Evolutionary conservation across 2,113 vertebrate genomes (phyloP), one percentile per base, ranked within the genome.

Genomic region (Bubo blakistoni): DNA sequence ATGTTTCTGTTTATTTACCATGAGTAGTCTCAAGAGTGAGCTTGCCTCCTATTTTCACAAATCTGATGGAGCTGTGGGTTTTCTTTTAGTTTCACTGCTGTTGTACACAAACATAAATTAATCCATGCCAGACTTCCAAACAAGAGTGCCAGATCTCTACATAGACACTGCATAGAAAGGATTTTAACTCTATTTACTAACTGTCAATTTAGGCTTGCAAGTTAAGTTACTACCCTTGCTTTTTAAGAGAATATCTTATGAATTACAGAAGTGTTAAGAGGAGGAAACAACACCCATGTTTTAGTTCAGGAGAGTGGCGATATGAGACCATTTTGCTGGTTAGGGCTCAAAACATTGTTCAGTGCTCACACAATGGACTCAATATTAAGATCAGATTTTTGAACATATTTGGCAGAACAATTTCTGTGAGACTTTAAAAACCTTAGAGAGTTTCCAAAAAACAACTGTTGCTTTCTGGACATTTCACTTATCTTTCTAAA

Each of bases 241-340:
- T 81, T 96, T 95, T 96, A 97, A 94, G 92, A 94, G 88, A 94
- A 81, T 88, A 84, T 73, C 81, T 96, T 96, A 96, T 70, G 78
- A 91, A 92, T 88, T 97, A 82, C 74, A 73, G 93, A 95, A 93
- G 82, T 93, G 78, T 95, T 93, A 94, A 94, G 74, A 96, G 84
- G 87, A 94, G 92, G 91, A 97, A 96, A 79, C 88, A 88, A 93
- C 82, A 78, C 54, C 86, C 65, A 29, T 83, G n/a, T 83, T 95
- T 96, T 92, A 21, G 30, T 80, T 77, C 89, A 74, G 10, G 42
- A 63, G 44, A 92, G 78, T 17, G 67, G 70, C 66, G 57, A 94
- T 66, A 94, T 94, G 95, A 94, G 61, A 81, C 77, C 74, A 69
- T 92, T 90, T 88, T 91, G 49, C 81, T 92, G 87, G 82, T 94